Evolutionary conservation across 2,888 invertebrate species (phyloP).

Genomic region (Malthinus seriepunctatus): DNA sequence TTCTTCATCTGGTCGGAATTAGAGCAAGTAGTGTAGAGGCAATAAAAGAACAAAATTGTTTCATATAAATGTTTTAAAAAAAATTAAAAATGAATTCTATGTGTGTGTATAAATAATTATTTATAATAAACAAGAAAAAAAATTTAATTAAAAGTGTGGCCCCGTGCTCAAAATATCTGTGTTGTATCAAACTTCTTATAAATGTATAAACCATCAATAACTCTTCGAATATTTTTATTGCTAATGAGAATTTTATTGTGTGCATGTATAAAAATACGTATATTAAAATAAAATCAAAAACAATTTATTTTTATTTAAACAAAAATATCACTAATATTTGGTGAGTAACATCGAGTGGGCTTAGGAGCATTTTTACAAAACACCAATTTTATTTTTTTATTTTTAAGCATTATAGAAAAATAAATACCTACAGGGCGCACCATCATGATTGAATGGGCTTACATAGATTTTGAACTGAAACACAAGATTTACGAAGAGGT

Average conservation of each 20-base stretch:
- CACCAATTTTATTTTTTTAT: too few relatives aligned
- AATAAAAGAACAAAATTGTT: conserved; percentile 30
- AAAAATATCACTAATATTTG: conserved; percentile 1
- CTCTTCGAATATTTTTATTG: conserved; percentile 22
- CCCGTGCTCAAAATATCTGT: conserved; percentile 20
- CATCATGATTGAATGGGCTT: too few relatives aligned
- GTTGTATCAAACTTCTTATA: conserved; percentile 18
- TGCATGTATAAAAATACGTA: conserved; percentile 25
- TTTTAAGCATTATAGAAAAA: too few relatives aligned
- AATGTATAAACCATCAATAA: conserved; percentile 1
- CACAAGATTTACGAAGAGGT: too few relatives aligned
- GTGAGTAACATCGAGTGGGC: background rate
- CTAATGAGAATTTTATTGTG: conserved; percentile 18
- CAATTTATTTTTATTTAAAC: background rate
- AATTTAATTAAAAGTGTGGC: conserved; percentile 12
- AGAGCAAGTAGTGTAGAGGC: conserved; percentile 35
- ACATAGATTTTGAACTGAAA: too few relatives aligned
- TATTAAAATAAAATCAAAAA: conserved; percentile 26
- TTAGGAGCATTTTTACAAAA: too few relatives aligned
- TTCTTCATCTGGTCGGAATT: conserved; percentile 19
- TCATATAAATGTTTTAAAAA: conserved; percentile 18
- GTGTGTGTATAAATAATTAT: conserved; percentile 16
- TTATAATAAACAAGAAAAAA: conserved; percentile 11
- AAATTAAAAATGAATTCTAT: conserved; percentile 17
- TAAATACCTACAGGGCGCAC: too few relatives aligned